Evolutionary conservation across 64 coral and sea anemone species (phyloP), one percentile per base, ranked within the genome.

Genomic region (Stylophora pistillata): DNA sequence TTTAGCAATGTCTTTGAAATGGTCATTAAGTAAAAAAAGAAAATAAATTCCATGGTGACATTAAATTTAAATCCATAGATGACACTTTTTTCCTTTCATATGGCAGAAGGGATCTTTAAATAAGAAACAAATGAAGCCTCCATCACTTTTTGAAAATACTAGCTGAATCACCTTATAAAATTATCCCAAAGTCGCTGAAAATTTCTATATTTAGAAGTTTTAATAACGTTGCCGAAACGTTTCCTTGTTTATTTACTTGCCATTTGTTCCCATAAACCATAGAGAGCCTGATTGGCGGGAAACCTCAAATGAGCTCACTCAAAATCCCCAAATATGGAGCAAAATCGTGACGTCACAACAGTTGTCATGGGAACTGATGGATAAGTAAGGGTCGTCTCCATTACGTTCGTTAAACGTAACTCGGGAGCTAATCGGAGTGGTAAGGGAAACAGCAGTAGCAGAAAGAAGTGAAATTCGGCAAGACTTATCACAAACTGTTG

Each of bases 281-380:
- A 10, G 79, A 20, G 32, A 60, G 29, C 32, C 17, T 59, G 15
- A 6, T 47, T 79, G 77, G 77, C 77, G 77, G 25, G 77, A 58
- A 79, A 60, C 58, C 1, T 11, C 6, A 3, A 9, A n/a, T 10
- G 11, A 28, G 27, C 28, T 13, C 10, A 73, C 80, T 69, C 13
- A 62, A n/a, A 37, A 54, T 52, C 7, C 26, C 80, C 80, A 84
- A 69, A 84, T 84, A 69, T 84, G 80, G 80, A 12, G 10, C 21
- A 18, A 54, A 15, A 52, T 34, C 16, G 37, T 84, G 80, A 84
- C 26, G 80, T 84, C 80, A 84, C 69, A 1, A 1, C 1, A 20
- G 80, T 84, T 84, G 80, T 54, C 69, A 84, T 84, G 62, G 80
- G 26, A 84, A 84, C 80, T 52, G 30, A 5, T 21, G 33, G 5